Evolutionary conservation across 2,888 invertebrate genomes (phyloP).

Genomic region (Camptogramma bilineatum): DNA sequence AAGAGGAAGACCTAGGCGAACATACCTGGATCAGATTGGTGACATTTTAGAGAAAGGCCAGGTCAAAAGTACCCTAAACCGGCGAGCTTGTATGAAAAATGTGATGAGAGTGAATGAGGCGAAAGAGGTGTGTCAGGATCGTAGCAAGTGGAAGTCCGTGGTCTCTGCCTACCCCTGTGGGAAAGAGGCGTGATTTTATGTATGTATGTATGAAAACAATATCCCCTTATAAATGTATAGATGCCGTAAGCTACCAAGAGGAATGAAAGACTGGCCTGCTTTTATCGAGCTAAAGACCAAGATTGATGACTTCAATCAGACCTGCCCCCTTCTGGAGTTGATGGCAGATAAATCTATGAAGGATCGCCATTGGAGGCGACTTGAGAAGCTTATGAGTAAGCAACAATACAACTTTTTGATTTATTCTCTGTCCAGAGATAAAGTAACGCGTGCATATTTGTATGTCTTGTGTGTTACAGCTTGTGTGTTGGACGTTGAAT

Average conservation of each 20-base stretch:
- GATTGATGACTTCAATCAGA: constrained; percentile 96
- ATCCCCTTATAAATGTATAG: constrained; percentile 64
- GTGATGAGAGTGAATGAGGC: too few species aligned
- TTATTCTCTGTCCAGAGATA: too few species aligned
- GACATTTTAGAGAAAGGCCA: too few species aligned
- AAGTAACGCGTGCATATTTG: not conserved
- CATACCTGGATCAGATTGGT: too few species aligned
- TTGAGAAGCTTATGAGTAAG: constrained; percentile 80
- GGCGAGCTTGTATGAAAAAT: too few species aligned
- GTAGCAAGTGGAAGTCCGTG: too few species aligned
- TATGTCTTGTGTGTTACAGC: constrained; percentile 55
- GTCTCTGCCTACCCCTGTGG: too few species aligned
- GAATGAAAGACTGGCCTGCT: constrained; percentile 95
- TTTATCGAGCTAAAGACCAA: constrained; percentile 93
- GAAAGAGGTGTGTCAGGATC: too few species aligned
- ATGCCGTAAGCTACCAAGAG: constrained; percentile 93
- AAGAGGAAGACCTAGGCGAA: too few species aligned
- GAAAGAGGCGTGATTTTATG: too few species aligned
- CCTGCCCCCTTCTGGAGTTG: constrained; percentile 92
- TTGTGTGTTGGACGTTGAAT: constrained; percentile 91
- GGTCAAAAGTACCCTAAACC: too few species aligned
- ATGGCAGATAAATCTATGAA: constrained; percentile 96
- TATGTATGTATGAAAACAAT: too few species aligned
- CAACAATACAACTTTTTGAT: not conserved
- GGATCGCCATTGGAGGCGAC: constrained; percentile 90